Percentiles rank a stretch among this genome's conserved stretches.
Conservation (phyloP, 2,113 vertebrate genomes). For the Apaloderma vittatum region DNA sequence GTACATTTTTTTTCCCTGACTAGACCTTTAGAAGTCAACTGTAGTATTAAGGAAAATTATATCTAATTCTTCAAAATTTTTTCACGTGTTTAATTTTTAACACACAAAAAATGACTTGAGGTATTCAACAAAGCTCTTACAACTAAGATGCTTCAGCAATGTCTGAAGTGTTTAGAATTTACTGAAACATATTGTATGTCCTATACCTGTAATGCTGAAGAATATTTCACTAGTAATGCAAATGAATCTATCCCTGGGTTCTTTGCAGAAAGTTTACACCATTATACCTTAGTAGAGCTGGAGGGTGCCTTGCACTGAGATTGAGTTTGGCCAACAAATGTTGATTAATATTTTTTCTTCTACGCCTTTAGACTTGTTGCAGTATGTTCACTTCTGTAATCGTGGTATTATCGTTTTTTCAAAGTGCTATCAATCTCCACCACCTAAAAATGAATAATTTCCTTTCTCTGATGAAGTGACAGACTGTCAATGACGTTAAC, state of each 20-base stretch:
- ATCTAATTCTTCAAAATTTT: conserved; percentile 27
- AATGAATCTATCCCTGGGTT: background rate
- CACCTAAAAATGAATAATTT: background rate
- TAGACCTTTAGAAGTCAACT: conserved; percentile 8
- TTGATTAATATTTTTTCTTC: background rate
- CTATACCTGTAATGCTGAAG: background rate
- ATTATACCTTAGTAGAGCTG: background rate
- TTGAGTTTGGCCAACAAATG: background rate
- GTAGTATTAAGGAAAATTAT: conserved; percentile 27
- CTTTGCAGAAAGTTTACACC: background rate
- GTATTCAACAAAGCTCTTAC: background rate
- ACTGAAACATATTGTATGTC: background rate
- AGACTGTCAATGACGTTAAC: background rate
- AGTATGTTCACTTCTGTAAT: background rate
- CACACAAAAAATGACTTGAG: background rate
- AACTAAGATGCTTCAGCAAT: background rate
- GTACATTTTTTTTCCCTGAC: conserved; percentile 18
- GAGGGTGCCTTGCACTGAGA: background rate
- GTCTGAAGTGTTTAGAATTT: background rate
- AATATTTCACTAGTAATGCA: background rate
- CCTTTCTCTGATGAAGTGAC: background rate
- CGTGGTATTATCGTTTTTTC: background rate
- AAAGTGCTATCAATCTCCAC: background rate
- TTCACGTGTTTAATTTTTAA: background rate
- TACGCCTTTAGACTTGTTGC: background rate